Evolutionary conservation across 92 coral and sea anemone genomes (phyloP), one percentile per base, ranked within the genome.

Genomic region (Paragorgia papillata): DNA sequence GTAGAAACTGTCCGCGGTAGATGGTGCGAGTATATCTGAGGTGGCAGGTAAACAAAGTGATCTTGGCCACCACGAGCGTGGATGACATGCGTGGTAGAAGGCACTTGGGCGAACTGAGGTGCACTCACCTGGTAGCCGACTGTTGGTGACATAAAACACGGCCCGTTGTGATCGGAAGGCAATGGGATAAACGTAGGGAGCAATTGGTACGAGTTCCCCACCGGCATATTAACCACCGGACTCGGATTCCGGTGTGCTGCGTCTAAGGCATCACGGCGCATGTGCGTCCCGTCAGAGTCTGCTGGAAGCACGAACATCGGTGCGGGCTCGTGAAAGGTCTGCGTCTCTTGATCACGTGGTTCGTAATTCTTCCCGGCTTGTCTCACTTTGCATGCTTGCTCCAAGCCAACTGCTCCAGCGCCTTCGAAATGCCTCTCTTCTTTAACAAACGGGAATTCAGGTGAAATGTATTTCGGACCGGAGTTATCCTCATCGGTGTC

Each of bases 321-420:
- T 19, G 64, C 62, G 22, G 28, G 53, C 18, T 71, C 78, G 41
- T 71, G 78, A 21, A 71, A 57, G 25, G 78, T 71, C 54, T 71
- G 78, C 35, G 78, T 71, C 63, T 71, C 78, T 22, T 71, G 78
- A 29, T 71, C 78, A 53, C 78, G 78, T 30, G 78, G 57, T 29
- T 56, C 27, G 22, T 71, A n/a, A 32, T 71, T 53, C 33, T 53
- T 55, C 9, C 64, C 78, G 8, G 62, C n/a, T 43, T 21, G 53
- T 40, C 64, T 20, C 17, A 71, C 64, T 18, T 31, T 54, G 26
- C 73, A 66, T 0, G 73, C 54, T 7, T 71, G 32, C 9, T 54
- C 64, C 57, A 51, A 53, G 28, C 32, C 62, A n/a, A 55, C 63
- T n/a, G 78, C 57, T n/a, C 58, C 26, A n/a, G 32, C 57, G 48